Conservation (phyloP, 2,113 vertebrate species). For the Rhinoderma darwinii region DNA sequence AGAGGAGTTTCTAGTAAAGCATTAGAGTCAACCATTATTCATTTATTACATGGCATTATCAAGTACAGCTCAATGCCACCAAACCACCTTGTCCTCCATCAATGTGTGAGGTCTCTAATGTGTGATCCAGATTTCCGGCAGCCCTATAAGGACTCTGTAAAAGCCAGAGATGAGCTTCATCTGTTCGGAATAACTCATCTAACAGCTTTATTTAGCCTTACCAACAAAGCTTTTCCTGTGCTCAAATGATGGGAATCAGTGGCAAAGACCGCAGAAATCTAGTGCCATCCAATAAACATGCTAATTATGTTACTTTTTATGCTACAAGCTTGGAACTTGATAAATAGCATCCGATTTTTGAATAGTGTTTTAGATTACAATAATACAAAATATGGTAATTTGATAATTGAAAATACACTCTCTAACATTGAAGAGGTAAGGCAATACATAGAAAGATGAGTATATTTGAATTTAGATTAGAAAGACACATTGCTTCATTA, state of each 20-base stretch:
- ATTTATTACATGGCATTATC: not conserved
- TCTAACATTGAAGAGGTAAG: conserved; percentile 54
- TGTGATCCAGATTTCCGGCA: not conserved
- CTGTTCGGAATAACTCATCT: not conserved
- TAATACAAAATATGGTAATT: conserved; percentile 59
- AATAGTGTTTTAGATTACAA: conserved; percentile 53
- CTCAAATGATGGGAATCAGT: conserved; percentile 36
- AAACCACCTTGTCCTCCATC: not conserved
- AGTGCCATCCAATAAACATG: conserved; percentile 54
- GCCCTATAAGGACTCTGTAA: not conserved
- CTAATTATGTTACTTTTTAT: conserved; percentile 57
- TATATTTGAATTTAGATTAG: conserved; percentile 58
- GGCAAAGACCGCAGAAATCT: not conserved
- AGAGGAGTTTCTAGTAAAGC: not conserved
- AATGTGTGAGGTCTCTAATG: not conserved
- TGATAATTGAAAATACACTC: conserved; percentile 58
- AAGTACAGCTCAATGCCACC: not conserved
- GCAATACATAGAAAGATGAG: conserved; percentile 44
- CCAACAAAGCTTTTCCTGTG: conserved; percentile 7
- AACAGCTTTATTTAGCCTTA: not conserved
- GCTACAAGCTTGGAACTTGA: conserved; percentile 38
- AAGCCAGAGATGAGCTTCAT: conserved; percentile 12
- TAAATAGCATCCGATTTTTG: conserved; percentile 51
- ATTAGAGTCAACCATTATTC: not conserved
- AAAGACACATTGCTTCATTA: conserved; percentile 53